Conservation (phyloP, 2,113 vertebrate genomes). For the Edolisoma coerulescens region DNA sequence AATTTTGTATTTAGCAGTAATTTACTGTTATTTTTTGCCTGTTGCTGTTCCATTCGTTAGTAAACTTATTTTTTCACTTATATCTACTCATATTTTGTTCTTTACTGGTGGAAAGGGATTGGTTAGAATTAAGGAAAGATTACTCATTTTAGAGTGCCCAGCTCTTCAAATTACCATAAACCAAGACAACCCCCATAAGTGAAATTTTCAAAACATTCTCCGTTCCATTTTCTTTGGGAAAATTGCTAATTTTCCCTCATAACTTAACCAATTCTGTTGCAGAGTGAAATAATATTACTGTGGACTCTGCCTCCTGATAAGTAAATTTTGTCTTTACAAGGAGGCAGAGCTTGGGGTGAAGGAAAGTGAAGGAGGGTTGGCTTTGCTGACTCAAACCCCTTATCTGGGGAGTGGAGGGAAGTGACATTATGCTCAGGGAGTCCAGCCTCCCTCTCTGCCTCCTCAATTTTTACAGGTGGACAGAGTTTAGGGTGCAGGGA, state of each 20-base stretch:
- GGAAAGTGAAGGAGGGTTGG: background rate
- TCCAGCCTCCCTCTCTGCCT: background rate
- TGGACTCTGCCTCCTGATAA: background rate
- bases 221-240: background rate
- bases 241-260: background rate
- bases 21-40: background rate
- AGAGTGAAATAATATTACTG: background rate
- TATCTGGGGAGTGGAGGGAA: background rate
- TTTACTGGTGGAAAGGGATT: background rate
- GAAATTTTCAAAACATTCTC: background rate
- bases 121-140: background rate
- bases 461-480: background rate
- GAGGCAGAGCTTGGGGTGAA: background rate
- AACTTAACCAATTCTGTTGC: background rate
- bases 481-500: background rate
- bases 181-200: background rate
- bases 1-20: background rate
- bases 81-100: background rate
- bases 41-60: rapidly evolving
- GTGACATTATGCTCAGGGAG: background rate
- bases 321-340: background rate
- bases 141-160: background rate
- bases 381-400: background rate
- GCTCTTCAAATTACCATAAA: background rate
- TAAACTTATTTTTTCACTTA: background rate